Evolutionary conservation across 2,113 vertebrate species (phyloP).

Genomic region (Hirundichthys speculiger): DNA sequence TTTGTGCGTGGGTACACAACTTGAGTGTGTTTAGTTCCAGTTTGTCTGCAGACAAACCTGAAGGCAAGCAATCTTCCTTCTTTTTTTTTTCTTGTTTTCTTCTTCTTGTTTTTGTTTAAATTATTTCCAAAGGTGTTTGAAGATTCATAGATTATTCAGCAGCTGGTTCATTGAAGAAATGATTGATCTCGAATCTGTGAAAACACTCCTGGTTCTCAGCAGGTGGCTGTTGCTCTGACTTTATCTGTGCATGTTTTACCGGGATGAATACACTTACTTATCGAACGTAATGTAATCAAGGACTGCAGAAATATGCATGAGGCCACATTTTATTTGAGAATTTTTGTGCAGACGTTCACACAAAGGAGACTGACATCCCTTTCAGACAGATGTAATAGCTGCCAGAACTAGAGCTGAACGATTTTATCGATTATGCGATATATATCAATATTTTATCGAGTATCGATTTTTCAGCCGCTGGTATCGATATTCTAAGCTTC

Average conservation of each 20-base stretch:
- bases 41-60: conserved; percentile 18
- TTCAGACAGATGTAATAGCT: too few relatives aligned
- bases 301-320: neutral
- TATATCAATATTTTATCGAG: too few relatives aligned
- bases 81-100: too few relatives aligned
- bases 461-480: too few relatives aligned
- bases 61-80: neutral
- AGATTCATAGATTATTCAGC: conserved; percentile 26
- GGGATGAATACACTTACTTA: conserved; percentile 10
- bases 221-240: neutral
- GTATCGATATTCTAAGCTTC: too few relatives aligned
- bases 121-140: neutral
- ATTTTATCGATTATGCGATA: too few relatives aligned
- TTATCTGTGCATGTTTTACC: neutral
- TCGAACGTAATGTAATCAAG: neutral
- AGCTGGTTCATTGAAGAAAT: neutral
- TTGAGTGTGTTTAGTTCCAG: conserved; percentile 14
- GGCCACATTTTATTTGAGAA: neutral
- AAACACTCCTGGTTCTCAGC: conserved; percentile 22
- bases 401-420: too few relatives aligned
- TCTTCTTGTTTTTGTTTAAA: neutral
- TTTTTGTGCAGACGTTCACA: neutral
- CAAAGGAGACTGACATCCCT: too few relatives aligned
- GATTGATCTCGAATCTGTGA: neutral
- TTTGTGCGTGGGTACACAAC: conserved; percentile 26